These are phyloP conservation scores for Octomys mimax DNA, from an alignment of 2,797 vertebrate genomes.

Conservation along the genomic window DNA sequence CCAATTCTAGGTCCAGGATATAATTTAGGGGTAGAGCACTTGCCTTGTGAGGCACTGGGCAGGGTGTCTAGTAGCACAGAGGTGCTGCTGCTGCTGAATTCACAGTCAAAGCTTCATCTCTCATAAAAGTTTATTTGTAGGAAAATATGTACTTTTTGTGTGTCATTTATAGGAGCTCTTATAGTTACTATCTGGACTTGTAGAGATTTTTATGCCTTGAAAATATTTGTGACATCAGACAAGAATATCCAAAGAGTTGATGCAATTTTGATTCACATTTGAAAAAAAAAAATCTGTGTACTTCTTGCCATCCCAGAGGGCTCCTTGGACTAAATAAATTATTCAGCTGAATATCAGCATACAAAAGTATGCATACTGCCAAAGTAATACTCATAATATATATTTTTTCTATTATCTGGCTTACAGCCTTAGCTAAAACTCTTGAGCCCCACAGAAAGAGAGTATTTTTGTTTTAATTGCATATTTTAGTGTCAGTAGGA, in stretches of 20 bases:
- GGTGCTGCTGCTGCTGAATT: background rate
- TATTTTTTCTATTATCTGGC: background rate
- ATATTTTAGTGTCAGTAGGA: background rate
- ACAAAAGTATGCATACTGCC: slow-evolving; percentile 31
- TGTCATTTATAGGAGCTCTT: slow-evolving; percentile 78
- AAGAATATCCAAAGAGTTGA: slow-evolving; percentile 81
- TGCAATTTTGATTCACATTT: slow-evolving; percentile 82
- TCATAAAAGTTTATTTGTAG: slow-evolving; percentile 83
- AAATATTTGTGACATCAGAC: slow-evolving; percentile 78
- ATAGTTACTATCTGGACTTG: slow-evolving; percentile 66
- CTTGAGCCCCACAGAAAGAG: background rate
- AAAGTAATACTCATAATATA: background rate
- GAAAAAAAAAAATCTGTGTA: slow-evolving; percentile 83
- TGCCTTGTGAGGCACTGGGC: background rate
- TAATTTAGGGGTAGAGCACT: background rate
- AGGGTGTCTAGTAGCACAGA: background rate
- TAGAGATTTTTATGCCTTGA: slow-evolving; percentile 81
- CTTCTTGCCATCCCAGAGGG: slow-evolving; percentile 70
- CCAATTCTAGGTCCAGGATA: slow-evolving; percentile 61
- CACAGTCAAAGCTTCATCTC: slow-evolving; percentile 74
- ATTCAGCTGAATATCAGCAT: background rate
- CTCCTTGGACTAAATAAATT: slow-evolving; percentile 55
- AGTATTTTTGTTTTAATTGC: background rate
- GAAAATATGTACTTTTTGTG: slow-evolving; percentile 76
- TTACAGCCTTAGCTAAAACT: background rate